Evolutionary conservation across 2,888 invertebrate species (phyloP).

Genomic region (Acanthosepion pharaonis): DNA sequence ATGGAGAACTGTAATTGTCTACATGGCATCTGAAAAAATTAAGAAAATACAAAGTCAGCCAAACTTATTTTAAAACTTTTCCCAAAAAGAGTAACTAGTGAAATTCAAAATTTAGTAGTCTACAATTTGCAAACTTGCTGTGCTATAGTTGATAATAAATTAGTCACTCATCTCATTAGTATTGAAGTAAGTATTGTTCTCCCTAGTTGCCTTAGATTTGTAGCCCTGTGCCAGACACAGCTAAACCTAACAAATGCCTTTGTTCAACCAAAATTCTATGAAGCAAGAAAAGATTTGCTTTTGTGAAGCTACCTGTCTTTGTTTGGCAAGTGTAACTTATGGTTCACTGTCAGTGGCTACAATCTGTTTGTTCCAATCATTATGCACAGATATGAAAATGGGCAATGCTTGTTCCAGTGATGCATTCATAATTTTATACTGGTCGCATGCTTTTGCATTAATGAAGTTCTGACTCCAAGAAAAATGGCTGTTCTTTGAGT

Average conservation of each 20-base stretch:
- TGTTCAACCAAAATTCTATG: too few relatives aligned
- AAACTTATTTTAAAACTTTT: too few relatives aligned
- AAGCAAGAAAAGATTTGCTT: too few relatives aligned
- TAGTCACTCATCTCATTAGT: too few relatives aligned
- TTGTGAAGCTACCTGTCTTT: background rate
- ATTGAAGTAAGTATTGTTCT: too few relatives aligned
- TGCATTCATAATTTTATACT: background rate
- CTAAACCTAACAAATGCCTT: background rate
- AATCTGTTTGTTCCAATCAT: background rate
- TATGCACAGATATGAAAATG: background rate
- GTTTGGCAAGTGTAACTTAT: background rate
- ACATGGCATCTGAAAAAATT: too few relatives aligned
- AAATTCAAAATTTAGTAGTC: too few relatives aligned
- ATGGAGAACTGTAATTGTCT: too few relatives aligned
- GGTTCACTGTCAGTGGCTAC: background rate
- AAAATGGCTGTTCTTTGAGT: background rate
- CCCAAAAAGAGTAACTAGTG: too few relatives aligned
- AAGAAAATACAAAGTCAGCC: too few relatives aligned
- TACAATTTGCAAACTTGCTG: too few relatives aligned
- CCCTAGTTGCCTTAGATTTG: background rate
- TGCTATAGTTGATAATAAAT: too few relatives aligned
- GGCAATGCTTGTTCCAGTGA: background rate
- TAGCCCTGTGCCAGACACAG: background rate
- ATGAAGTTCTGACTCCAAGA: background rate
- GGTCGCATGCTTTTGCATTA: slow-evolving; percentile 4